A percentile compares a stretch with the other conserved stretches of the same genome.
Conservation (phyloP, 2,888 invertebrate genomes). For the Drosophila subsilvestris region DNA sequence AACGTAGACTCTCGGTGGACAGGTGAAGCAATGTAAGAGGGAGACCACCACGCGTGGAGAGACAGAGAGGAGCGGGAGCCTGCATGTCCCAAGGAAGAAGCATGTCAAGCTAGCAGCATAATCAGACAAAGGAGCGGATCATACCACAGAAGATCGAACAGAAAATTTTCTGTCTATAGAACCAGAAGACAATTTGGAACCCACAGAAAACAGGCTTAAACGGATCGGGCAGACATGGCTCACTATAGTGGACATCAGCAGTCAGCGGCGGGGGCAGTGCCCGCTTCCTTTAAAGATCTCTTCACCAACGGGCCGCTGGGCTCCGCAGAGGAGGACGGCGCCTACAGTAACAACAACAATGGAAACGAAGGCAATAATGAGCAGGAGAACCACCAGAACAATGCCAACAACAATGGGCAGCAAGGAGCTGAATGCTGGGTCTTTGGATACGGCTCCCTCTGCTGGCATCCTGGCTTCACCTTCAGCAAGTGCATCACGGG, state of each 20-base stretch:
- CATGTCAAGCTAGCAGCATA: slow-evolving; percentile 49
- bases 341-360: neutral
- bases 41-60: neutral
- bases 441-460: slow-evolving; percentile 97
- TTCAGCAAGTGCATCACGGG: slow-evolving; percentile 92
- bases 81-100: slow-evolving; percentile 48
- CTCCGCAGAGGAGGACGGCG: slow-evolving; percentile 50
- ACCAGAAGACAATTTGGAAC: slow-evolving; percentile 12
- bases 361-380: slow-evolving; percentile 22
- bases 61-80: slow-evolving; percentile 18
- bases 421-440: slow-evolving; percentile 87
- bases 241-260: slow-evolving; percentile 65
- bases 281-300: slow-evolving; percentile 79
- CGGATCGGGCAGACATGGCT: slow-evolving; percentile 50
- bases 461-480: slow-evolving; percentile 97
- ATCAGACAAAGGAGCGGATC: slow-evolving; percentile 13
- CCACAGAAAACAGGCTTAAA: slow-evolving; percentile 6
- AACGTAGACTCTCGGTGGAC: slow-evolving; percentile 17
- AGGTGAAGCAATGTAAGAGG: slow-evolving; percentile 44
- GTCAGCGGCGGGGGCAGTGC: slow-evolving; percentile 52
- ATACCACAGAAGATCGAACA: slow-evolving; percentile 1
- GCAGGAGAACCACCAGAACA: slow-evolving; percentile 59
- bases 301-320: slow-evolving; percentile 75
- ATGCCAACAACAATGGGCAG: slow-evolving; percentile 31
- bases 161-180: too few species aligned